Conservation (phyloP, 1,140 invertebrate genomes). For the Drosophila eugracilis region DNA sequence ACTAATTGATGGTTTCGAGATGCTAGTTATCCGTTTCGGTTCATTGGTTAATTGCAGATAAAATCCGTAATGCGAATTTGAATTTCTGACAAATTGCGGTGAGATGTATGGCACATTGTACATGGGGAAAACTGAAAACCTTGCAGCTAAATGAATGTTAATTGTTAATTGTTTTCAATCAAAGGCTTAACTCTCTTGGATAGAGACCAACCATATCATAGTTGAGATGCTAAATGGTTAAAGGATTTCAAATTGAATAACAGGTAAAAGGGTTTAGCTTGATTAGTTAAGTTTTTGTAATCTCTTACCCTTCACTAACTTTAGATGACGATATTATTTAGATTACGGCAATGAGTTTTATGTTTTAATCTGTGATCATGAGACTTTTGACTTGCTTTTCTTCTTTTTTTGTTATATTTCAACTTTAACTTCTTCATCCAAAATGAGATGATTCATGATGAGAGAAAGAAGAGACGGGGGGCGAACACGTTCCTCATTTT, state of each 20-base stretch:
- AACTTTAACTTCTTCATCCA: constrained; percentile 7
- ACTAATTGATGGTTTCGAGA: constrained; percentile 42
- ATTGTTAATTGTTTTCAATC: constrained; percentile 23
- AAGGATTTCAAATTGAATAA: too few species aligned
- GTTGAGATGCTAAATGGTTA: too few species aligned
- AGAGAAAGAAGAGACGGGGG: too few species aligned
- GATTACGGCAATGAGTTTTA: too few species aligned
- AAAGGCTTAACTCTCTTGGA: not conserved
- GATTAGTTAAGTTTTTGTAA: too few species aligned
- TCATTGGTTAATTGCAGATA: constrained; percentile 39
- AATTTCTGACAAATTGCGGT: not conserved
- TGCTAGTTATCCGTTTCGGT: constrained; percentile 38
- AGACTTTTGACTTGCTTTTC: not conserved
- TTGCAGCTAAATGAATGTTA: constrained; percentile 3
- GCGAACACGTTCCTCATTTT: constrained; percentile 38
- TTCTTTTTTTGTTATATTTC: not conserved
- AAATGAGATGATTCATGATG: constrained; percentile 44
- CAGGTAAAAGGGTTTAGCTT: too few species aligned
- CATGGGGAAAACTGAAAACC: constrained; percentile 5
- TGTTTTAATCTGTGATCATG: constrained; percentile 31
- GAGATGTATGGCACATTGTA: constrained; percentile 19
- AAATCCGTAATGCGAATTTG: constrained; percentile 20
- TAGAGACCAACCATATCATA: too few species aligned
- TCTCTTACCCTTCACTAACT: too few species aligned
- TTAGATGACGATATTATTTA: too few species aligned